phyloP scores from a whole-genome alignment of 1,140 invertebrate species.

The Drosophila navojoa region DNA sequence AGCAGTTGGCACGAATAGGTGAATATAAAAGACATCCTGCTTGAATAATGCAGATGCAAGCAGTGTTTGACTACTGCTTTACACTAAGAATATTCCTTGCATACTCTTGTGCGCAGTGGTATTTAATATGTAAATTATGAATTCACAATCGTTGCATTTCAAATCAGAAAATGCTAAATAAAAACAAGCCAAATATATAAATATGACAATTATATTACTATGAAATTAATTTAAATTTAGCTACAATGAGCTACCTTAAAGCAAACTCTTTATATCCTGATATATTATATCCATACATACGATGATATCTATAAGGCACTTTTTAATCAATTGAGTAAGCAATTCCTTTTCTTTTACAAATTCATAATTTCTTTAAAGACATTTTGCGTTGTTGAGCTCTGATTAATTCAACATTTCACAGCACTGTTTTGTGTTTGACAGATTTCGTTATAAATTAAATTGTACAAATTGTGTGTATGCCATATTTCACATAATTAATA shows the following conservation, averaged over 20 bases:
- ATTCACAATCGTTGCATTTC: background rate
- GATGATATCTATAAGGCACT: too few species aligned
- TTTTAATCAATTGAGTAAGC: too few species aligned
- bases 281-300: too few species aligned
- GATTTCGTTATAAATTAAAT: constrained; percentile 4
- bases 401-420: background rate
- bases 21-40: background rate
- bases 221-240: too few species aligned
- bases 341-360: background rate
- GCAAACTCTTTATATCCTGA: too few species aligned
- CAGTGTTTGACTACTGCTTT: background rate
- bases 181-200: background rate
- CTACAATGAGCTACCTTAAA: too few species aligned
- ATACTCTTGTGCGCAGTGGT: background rate
- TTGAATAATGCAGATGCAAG: background rate
- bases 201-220: background rate
- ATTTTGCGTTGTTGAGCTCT: too few species aligned
- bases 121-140: background rate
- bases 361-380: background rate
- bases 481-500: constrained; percentile 5
- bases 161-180: background rate
- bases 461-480: background rate
- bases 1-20: background rate
- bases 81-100: background rate
- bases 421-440: background rate